Evolutionary conservation across 2,888 invertebrate genomes (phyloP).

Genomic region (Spisula solida): DNA sequence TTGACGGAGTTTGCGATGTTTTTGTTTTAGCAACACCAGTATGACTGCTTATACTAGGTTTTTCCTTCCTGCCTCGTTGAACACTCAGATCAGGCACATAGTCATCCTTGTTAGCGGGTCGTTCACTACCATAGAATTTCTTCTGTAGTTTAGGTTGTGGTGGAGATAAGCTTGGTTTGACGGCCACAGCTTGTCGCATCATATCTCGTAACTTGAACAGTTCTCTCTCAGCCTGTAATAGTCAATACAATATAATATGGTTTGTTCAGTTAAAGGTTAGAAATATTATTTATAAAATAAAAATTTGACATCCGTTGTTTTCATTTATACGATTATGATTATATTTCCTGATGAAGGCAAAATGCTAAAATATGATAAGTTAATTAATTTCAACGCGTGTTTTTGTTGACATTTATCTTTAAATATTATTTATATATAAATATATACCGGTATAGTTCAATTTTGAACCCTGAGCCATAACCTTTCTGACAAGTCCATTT

Average conservation of each 20-base stretch:
- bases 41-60: slow-evolving; percentile 52
- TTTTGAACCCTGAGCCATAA: no score
- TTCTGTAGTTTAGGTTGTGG: slow-evolving; percentile 76
- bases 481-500: no score
- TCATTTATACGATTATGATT: no score
- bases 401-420: no score
- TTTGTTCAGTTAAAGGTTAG: no score
- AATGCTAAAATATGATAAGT: no score
- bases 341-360: no score
- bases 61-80: slow-evolving; percentile 60
- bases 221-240: slow-evolving; percentile 77
- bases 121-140: slow-evolving; percentile 81
- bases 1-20: slow-evolving; percentile 48
- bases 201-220: slow-evolving; percentile 77
- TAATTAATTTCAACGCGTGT: no score
- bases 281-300: no score
- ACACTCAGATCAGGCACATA: slow-evolving; percentile 61
- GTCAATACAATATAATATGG: neutral
- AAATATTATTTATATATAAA: no score
- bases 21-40: slow-evolving; percentile 63
- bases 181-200: slow-evolving; percentile 68
- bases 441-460: no score
- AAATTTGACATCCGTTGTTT: no score
- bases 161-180: slow-evolving; percentile 64
- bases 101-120: slow-evolving; percentile 59